Evolutionary conservation across 2,888 invertebrate species (phyloP).

Genomic region (Patella pellucida): DNA sequence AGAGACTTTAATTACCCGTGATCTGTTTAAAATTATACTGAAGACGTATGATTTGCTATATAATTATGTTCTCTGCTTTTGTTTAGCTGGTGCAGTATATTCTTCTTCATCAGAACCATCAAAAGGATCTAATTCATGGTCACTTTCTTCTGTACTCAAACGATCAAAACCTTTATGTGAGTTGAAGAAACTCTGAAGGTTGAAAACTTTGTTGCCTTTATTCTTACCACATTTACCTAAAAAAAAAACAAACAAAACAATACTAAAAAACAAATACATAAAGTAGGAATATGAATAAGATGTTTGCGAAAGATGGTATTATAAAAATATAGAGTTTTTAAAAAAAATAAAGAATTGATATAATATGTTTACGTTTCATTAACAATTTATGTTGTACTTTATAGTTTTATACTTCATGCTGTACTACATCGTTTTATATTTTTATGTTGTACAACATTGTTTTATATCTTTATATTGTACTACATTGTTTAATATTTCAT

Average conservation of each 20-base stretch:
- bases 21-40: no score
- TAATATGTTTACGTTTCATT: no score
- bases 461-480: no score
- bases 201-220: conserved; percentile 56
- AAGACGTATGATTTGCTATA: not conserved
- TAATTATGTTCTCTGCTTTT: conserved; percentile 16
- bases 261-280: not conserved
- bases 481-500: no score
- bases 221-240: conserved; percentile 46
- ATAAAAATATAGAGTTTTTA: no score
- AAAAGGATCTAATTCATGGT: conserved; percentile 63
- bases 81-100: conserved; percentile 46
- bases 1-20: no score
- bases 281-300: not conserved
- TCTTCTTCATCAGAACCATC: conserved; percentile 69
- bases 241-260: conserved; percentile 30
- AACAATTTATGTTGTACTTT: no score
- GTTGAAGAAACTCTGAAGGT: conserved; percentile 64
- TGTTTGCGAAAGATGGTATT: no score
- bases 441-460: no score
- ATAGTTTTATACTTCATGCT: no score
- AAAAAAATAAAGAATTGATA: no score
- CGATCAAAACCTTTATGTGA: conserved; percentile 68
- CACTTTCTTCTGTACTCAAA: conserved; percentile 67
- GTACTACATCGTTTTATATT: no score